These are phyloP conservation scores for Drosophila triauraria DNA, from an alignment of 1,140 invertebrate species.

Conservation along the genomic window DNA sequence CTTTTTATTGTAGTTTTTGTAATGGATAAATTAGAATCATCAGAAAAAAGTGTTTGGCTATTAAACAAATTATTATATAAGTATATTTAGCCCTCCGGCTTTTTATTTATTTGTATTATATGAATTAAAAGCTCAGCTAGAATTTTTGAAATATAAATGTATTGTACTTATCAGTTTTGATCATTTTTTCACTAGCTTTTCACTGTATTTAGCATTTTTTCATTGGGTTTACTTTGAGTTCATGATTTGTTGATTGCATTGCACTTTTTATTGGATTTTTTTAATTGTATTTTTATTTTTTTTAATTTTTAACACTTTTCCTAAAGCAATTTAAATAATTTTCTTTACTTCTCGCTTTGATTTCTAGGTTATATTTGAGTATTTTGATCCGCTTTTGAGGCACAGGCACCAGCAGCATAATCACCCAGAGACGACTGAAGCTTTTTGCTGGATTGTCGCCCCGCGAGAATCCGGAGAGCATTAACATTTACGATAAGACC, in stretches of 20 bases:
- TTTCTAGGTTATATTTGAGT: background rate
- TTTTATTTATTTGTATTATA: too few species aligned
- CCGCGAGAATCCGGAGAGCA: constrained; percentile 12
- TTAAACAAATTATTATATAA: too few species aligned
- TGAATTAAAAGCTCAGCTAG: background rate
- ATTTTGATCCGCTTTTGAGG: constrained; percentile 4
- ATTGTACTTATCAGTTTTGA: too few species aligned
- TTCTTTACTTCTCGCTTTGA: background rate
- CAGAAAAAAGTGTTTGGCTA: too few species aligned
- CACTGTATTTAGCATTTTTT: background rate
- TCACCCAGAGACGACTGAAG: constrained; percentile 16
- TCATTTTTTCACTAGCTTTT: background rate
- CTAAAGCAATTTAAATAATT: background rate
- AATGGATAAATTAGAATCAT: too few species aligned
- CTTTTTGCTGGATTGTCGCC: constrained; percentile 21
- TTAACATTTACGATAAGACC: constrained; percentile 22
- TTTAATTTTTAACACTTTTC: background rate
- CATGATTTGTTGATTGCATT: background rate
- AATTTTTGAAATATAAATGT: background rate
- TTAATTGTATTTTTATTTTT: background rate
- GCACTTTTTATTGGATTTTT: background rate
- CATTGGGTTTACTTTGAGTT: background rate
- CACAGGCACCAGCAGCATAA: constrained; percentile 14
- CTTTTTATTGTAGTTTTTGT: too few species aligned
- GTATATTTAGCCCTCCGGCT: too few species aligned